Evolutionary conservation across 2,888 invertebrate genomes (phyloP).

Genomic region (Epistrophe grossulariae): DNA sequence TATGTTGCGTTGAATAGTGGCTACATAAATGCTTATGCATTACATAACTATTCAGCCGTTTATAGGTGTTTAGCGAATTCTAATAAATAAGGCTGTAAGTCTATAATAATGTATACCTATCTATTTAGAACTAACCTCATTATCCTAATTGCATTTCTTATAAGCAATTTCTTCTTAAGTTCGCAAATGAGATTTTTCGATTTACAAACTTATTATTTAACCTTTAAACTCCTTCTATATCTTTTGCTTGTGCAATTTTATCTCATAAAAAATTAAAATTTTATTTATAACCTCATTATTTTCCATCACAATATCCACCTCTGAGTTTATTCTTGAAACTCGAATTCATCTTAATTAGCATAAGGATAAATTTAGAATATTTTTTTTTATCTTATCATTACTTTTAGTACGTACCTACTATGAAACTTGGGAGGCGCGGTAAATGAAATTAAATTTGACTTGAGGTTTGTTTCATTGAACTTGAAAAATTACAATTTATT

Average conservation of each 20-base stretch:
- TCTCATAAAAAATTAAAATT: neutral
- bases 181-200: neutral
- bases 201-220: neutral
- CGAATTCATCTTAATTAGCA: neutral
- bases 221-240: neutral
- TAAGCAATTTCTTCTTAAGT: neutral
- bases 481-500: slow-evolving; percentile 1
- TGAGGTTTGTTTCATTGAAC: neutral
- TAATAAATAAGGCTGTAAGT: too few relatives aligned
- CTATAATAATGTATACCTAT: too few relatives aligned
- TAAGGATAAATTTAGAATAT: neutral
- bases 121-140: neutral
- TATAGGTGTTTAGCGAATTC: too few relatives aligned
- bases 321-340: neutral
- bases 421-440: neutral
- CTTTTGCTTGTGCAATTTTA: neutral
- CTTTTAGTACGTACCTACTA: neutral
- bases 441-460: neutral
- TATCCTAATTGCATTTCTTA: neutral
- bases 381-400: neutral
- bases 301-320: neutral
- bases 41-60: too few relatives aligned
- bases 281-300: neutral
- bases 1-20: too few relatives aligned
- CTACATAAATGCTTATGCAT: too few relatives aligned